These are phyloP conservation scores for Oryzias dopingdopingensis DNA, from an alignment of 2,797 vertebrate genomes.

Conservation along the genomic window DNA sequence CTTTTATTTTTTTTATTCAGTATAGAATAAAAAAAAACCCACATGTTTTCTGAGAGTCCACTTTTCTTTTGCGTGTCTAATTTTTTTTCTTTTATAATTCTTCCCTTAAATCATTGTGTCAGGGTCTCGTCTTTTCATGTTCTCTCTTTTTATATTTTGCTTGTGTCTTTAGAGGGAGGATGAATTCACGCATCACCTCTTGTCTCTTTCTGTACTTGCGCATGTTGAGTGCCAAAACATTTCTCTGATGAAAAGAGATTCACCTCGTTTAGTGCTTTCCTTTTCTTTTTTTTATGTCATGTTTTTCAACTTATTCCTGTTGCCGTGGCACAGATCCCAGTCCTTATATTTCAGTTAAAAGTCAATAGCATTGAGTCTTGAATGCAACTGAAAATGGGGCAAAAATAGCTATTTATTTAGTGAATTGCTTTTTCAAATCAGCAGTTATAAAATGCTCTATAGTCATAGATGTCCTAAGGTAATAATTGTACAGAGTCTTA, in stretches of 20 bases:
- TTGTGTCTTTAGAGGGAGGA: slow-evolving; percentile 6
- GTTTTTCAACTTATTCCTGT: slow-evolving; percentile 6
- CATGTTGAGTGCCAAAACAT: slow-evolving; percentile 4
- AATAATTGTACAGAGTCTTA: neutral
- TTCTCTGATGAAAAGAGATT: slow-evolving; percentile 35
- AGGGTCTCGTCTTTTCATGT: slow-evolving; percentile 1
- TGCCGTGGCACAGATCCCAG: slow-evolving; percentile 1
- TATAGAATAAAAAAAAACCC: neutral
- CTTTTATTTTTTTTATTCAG: no score
- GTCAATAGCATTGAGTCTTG: no score
- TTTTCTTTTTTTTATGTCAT: slow-evolving; percentile 13
- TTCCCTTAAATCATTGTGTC: neutral
- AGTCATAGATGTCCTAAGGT: no score
- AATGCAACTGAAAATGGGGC: no score
- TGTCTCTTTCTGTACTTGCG: slow-evolving; percentile 20
- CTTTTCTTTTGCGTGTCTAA: neutral
- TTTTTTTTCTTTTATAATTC: neutral
- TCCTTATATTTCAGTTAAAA: no score
- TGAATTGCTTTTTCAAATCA: no score
- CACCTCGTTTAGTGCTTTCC: slow-evolving; percentile 36
- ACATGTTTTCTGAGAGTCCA: neutral
- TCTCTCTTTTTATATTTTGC: slow-evolving; percentile 1
- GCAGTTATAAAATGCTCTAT: no score
- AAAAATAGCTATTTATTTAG: no score
- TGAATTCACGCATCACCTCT: slow-evolving; percentile 16